Conservation (phyloP, 2,888 invertebrate species). For the Acanthoscelides obtectus region DNA sequence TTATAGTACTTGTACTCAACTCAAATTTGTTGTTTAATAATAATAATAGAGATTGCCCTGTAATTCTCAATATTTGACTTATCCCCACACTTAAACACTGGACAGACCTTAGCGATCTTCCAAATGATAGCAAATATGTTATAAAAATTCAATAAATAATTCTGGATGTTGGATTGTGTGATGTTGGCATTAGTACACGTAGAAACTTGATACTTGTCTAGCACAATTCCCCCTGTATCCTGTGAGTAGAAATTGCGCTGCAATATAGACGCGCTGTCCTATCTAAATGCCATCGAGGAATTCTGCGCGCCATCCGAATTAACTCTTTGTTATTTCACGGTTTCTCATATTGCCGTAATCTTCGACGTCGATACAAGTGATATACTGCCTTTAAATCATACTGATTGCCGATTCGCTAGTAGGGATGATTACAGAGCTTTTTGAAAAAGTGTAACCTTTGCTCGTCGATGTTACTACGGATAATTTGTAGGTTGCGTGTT, state of each 20-base stretch:
- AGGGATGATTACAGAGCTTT: neutral
- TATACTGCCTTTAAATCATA: neutral
- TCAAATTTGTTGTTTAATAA: too few relatives aligned
- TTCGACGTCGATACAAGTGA: neutral
- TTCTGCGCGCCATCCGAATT: neutral
- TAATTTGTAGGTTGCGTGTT: neutral
- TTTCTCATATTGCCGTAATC: neutral
- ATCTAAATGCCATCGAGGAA: neutral
- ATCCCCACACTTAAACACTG: too few relatives aligned
- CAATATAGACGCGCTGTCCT: neutral
- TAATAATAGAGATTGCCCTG: too few relatives aligned
- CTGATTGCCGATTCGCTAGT: neutral
- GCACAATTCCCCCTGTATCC: neutral
- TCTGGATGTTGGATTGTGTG: too few relatives aligned
- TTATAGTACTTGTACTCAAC: too few relatives aligned
- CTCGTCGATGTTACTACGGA: neutral
- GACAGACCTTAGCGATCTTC: too few relatives aligned
- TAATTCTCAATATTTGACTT: too few relatives aligned
- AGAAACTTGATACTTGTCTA: too few relatives aligned
- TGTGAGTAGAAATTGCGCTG: neutral
- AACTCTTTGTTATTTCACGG: neutral
- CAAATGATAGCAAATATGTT: too few relatives aligned
- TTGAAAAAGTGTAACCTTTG: neutral
- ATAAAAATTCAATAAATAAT: too few relatives aligned
- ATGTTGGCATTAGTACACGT: too few relatives aligned